Conservation (phyloP, 2,113 vertebrate species). For the Peromyscus californicus region DNA sequence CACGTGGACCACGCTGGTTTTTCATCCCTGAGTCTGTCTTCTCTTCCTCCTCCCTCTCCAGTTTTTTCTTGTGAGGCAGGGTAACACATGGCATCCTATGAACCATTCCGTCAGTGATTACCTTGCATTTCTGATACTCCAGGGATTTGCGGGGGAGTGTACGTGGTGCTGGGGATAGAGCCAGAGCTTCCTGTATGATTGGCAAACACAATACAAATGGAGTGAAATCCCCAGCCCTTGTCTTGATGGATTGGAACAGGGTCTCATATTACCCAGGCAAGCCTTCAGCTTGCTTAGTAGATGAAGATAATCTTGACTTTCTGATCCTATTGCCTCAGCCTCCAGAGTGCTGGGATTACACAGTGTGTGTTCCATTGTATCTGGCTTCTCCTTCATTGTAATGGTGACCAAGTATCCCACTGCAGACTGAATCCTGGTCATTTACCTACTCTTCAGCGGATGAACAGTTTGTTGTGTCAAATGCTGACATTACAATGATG, state of each 20-base stretch:
- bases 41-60: background rate
- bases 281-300: background rate
- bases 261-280: background rate
- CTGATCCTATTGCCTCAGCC: background rate
- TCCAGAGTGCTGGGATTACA: background rate
- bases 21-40: background rate
- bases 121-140: background rate
- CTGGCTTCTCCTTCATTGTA: background rate
- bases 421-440: background rate
- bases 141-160: background rate
- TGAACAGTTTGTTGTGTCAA: too few species aligned
- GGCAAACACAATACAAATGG: background rate
- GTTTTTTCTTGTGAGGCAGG: background rate
- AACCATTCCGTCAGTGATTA: background rate
- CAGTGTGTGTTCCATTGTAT: too few species aligned
- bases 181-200: background rate
- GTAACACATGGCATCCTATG: background rate
- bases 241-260: background rate
- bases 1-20: fast-evolving
- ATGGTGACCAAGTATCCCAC: background rate
- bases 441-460: background rate
- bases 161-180: background rate
- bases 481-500: background rate
- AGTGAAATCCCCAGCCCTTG: background rate
- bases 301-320: background rate